phyloP scores from a whole-genome alignment of 2,797 vertebrate species.

The Cygnus olor region DNA sequence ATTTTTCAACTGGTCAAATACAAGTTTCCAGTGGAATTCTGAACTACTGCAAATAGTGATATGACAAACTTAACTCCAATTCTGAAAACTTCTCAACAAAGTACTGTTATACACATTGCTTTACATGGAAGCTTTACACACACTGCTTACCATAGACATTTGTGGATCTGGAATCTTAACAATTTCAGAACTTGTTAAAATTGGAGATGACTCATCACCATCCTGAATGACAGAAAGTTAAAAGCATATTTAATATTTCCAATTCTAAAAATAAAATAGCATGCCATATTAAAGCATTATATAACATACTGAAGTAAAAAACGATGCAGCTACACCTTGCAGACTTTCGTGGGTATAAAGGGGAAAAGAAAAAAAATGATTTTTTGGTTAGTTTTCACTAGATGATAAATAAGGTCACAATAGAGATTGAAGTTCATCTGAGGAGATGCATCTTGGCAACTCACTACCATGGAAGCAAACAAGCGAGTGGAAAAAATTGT shows the following conservation, averaged over 20 bases:
- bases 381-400: background rate
- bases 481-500: background rate
- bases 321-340: background rate
- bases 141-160: constrained; percentile 93
- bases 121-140: background rate
- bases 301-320: background rate
- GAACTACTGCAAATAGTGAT: background rate
- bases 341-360: background rate
- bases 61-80: background rate
- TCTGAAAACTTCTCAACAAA: background rate
- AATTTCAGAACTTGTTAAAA: constrained; percentile 92
- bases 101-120: background rate
- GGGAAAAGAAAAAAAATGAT: background rate
- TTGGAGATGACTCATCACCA: constrained; percentile 89
- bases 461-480: background rate
- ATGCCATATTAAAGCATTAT: background rate
- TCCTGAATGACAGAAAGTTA: constrained; percentile 81
- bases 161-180: constrained; percentile 98
- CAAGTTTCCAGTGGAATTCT: background rate
- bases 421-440: background rate
- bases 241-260: background rate
- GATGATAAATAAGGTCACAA: background rate
- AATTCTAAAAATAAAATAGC: background rate
- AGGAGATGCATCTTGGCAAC: rapidly evolving
- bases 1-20: background rate